Evolutionary conservation across 1,140 invertebrate species (phyloP).

Genomic region (Scaptomyza hsui): DNA sequence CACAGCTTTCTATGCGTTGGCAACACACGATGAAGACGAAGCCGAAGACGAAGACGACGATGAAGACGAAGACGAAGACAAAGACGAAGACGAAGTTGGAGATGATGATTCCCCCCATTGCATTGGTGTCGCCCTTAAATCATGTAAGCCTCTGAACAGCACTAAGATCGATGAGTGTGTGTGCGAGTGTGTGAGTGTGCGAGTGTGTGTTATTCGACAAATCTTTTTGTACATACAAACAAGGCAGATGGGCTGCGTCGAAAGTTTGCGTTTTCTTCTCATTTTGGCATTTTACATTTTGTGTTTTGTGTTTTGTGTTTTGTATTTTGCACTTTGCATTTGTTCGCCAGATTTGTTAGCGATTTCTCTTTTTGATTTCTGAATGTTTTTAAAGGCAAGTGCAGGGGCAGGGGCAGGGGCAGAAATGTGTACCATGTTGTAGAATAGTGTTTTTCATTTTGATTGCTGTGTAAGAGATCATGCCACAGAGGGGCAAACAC

Average conservation of each 20-base stretch:
- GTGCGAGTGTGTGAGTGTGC: constrained; percentile 2
- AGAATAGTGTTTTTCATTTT: too few relatives aligned
- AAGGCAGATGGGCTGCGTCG: constrained; percentile 22
- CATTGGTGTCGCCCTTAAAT: constrained; percentile 37
- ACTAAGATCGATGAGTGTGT: constrained; percentile 53
- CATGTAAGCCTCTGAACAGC: constrained; percentile 42
- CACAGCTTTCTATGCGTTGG: constrained; percentile 68
- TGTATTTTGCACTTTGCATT: constrained; percentile 28
- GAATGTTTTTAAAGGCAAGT: background rate
- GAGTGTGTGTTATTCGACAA: constrained; percentile 2
- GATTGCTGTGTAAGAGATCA: too few relatives aligned
- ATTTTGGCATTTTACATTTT: constrained; percentile 22
- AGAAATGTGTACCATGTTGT: too few relatives aligned
- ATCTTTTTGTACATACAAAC: constrained; percentile 24
- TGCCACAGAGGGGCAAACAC: too few relatives aligned
- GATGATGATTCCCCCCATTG: constrained; percentile 23
- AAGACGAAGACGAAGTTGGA: background rate
- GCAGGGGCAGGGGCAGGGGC: too few relatives aligned
- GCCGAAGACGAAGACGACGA: background rate
- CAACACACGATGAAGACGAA: background rate
- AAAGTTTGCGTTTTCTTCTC: constrained; percentile 27
- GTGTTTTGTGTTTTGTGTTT: constrained; percentile 6
- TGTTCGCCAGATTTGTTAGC: constrained; percentile 19
- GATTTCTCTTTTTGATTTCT: constrained; percentile 36
- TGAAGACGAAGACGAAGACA: background rate